phyloP scores from a whole-genome alignment of 2,888 invertebrate genomes.

The Metacarcinus magister region DNA sequence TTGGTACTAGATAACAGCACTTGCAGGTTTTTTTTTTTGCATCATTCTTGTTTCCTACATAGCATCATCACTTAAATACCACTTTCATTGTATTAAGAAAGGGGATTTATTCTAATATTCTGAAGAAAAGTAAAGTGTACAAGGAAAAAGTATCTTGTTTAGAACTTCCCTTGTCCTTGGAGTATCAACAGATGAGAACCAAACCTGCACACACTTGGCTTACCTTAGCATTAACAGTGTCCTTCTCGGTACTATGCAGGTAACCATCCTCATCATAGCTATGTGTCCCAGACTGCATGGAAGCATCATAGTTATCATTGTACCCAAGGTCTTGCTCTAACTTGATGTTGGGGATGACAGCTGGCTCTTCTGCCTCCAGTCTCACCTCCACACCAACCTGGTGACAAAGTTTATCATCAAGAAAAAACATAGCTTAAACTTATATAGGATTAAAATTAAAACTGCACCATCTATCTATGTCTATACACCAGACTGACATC shows the following conservation, averaged over 20 bases:
- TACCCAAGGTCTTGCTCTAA: constrained; percentile 74
- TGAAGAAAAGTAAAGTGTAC: no score
- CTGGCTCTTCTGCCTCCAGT: constrained; percentile 21
- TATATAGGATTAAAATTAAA: no score
- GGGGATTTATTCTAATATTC: no score
- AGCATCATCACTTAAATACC: no score
- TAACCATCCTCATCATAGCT: constrained; percentile 70
- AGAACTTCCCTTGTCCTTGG: no score
- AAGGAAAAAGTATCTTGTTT: no score
- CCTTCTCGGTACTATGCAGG: constrained; percentile 41
- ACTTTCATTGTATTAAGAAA: no score
- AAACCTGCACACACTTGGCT: not conserved
- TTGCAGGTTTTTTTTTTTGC: no score
- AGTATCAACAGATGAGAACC: not conserved
- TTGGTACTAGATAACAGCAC: no score
- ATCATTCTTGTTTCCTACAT: no score
- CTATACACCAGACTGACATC: not conserved
- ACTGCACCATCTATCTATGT: not conserved
- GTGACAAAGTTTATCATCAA: not conserved
- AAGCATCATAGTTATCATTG: constrained; percentile 65
- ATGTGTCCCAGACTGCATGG: constrained; percentile 50
- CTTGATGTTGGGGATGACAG: constrained; percentile 69
- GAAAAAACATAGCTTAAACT: not conserved
- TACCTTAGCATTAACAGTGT: constrained; percentile 62
- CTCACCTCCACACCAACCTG: constrained; percentile 59